Percentiles rank a stretch among this genome's conserved stretches.
phyloP scores from a whole-genome alignment of 2,797 vertebrate genomes.

The Sebastolobus altivelis region DNA sequence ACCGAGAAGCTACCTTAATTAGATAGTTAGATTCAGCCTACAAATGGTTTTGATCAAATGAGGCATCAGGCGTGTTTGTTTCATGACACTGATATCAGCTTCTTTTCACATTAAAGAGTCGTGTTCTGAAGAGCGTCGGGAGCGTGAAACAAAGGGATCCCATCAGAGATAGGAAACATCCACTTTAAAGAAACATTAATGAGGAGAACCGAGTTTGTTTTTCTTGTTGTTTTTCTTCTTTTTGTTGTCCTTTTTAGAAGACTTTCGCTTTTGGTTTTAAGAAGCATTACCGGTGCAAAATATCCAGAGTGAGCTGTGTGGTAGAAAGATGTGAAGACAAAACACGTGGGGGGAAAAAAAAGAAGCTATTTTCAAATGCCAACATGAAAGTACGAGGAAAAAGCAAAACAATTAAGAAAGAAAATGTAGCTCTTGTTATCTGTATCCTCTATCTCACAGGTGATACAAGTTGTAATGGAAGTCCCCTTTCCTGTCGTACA shows the following conservation, averaged over 20 bases:
- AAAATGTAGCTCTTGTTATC: conserved; percentile 48
- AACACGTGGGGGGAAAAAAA: neutral
- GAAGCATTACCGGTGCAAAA: conserved; percentile 16
- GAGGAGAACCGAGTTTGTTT: conserved; percentile 37
- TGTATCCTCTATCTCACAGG: conserved; percentile 41
- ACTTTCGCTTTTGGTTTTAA: conserved; percentile 5
- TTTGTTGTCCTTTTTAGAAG: conserved; percentile 12
- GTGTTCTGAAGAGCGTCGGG: conserved; percentile 21
- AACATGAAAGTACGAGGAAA: conserved; percentile 35
- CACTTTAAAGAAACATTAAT: conserved; percentile 47
- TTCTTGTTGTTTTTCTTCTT: conserved; percentile 17
- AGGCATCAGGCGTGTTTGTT: conserved; percentile 47
- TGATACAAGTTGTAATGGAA: conserved; percentile 71
- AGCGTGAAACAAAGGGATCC: conserved; percentile 50
- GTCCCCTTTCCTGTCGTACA: conserved; percentile 39
- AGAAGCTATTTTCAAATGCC: conserved; percentile 36
- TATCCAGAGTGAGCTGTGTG: neutral
- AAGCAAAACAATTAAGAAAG: conserved; percentile 54
- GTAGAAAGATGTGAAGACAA: conserved; percentile 1
- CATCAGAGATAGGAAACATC: conserved; percentile 29
- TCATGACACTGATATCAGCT: conserved; percentile 44
- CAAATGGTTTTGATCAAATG: conserved; percentile 56
- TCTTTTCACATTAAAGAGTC: conserved; percentile 48
- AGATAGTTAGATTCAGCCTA: conserved; percentile 18
- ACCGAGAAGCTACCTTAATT: conserved; percentile 27